Base-by-base conservation (phyloP, 2,888 invertebrate genomes). In the Stegophylla sp. region DNA sequence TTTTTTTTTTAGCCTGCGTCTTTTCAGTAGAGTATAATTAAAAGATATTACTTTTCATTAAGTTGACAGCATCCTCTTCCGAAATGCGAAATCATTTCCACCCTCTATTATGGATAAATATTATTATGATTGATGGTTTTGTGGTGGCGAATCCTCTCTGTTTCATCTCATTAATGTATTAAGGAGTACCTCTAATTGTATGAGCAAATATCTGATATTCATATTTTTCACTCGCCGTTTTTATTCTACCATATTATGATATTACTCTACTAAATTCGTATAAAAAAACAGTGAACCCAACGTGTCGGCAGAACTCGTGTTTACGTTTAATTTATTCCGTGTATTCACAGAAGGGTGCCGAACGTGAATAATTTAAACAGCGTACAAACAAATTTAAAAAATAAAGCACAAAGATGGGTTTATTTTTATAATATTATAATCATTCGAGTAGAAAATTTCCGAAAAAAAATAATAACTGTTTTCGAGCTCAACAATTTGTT, bases 1-100 rank as follows among this genome's bases (percentile, higher is more conserved):
- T n/a, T n/a, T n/a, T n/a, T 74, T 74, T 63, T 63, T 28, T 20
- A 23, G 45, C 51, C 71, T 43, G 71, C 51, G 63, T 79, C 71
- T 69, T 79, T 77, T 79, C 69, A 61, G 69, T 17, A 5, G 34
- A 61, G 79, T 71, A 79, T 79, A 79, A 79, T 79, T 79, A 79
- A 79, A 79, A 79, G 71, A 79, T 79, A 79, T 79, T 79, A 79
- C 79, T 79, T 79, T 79, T 79, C 79, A 79, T 79, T 79, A 79
- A 79, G 69, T 79, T 79, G 79, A 79, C 79, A 79, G 79, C 79
- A 79, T 79, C 79, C 69, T 79, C 71, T 79, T 79, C 79, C 79
- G 79, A 71, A 79, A 79, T 51, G 79, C 79, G 41, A 79, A 79
- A 79, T 79, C 71, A 79, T 79, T 79, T 79, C 79, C 79, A 79